These are phyloP conservation scores for Tretioscincus oriximinensis DNA, from an alignment of 2,113 vertebrate species.

Conservation along the genomic window DNA sequence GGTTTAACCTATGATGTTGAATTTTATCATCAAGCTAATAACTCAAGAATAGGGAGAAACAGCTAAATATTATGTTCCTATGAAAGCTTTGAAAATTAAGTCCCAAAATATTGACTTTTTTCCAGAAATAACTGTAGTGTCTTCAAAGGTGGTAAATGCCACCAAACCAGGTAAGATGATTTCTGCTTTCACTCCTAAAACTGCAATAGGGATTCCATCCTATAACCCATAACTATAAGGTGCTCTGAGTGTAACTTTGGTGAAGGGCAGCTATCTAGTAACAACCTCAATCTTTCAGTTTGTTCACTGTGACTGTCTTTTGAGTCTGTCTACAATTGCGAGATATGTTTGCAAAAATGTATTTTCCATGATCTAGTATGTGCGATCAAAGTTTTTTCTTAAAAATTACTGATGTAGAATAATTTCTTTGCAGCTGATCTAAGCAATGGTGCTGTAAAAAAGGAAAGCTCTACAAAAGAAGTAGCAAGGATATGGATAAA, in stretches of 20 bases:
- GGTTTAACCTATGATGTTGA: no score
- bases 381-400: background rate
- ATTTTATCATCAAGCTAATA: no score
- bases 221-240: background rate
- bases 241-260: background rate
- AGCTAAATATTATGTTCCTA: background rate
- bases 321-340: background rate
- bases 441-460: constrained; percentile 93
- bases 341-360: background rate
- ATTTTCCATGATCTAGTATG: background rate
- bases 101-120: constrained; percentile 54
- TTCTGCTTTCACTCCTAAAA: constrained; percentile 11
- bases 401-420: constrained; percentile 24
- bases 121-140: constrained; percentile 73
- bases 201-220: constrained; percentile 24
- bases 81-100: constrained; percentile 10
- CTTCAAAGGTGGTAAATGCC: constrained; percentile 67
- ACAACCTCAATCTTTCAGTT: background rate
- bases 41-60: background rate
- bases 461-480: constrained; percentile 90
- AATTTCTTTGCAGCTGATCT: constrained; percentile 80
- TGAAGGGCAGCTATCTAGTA: constrained; percentile 4
- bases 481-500: constrained; percentile 92
- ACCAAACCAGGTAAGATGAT: constrained; percentile 55
- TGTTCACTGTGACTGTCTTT: background rate